Evolutionary conservation across 2,113 vertebrate species (phyloP).

Genomic region (Polypterus senegalus): DNA sequence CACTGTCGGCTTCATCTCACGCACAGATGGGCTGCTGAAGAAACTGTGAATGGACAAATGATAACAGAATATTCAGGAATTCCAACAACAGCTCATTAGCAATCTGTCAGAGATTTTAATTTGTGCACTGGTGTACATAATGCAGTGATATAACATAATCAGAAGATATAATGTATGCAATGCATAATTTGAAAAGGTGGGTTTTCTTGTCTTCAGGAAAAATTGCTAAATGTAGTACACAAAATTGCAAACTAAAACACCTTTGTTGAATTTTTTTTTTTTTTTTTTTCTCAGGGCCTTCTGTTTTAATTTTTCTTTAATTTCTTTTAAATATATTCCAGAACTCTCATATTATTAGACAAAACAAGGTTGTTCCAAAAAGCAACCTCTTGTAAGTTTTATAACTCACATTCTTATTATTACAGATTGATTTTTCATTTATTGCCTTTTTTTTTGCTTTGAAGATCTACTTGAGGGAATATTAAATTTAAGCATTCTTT

Average conservation of each 20-base stretch:
- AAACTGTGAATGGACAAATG: conserved; percentile 70
- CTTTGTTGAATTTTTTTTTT: conserved; percentile 18
- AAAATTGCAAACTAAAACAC: conserved; percentile 12
- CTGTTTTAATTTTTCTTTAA: conserved; percentile 21
- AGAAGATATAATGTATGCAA: conserved; percentile 17
- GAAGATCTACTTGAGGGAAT: conserved; percentile 56
- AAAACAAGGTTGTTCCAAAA: background rate
- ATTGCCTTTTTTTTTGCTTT: conserved; percentile 33
- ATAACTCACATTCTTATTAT: conserved; percentile 37
- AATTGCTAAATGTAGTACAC: conserved; percentile 7
- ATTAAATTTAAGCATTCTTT: conserved; percentile 52
- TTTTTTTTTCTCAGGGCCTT: conserved; percentile 13
- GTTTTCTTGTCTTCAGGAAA: conserved; percentile 21
- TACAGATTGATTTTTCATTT: conserved; percentile 24
- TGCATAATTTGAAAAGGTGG: conserved; percentile 30
- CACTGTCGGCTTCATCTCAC: conserved; percentile 15
- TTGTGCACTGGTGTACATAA: conserved; percentile 43
- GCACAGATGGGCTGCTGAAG: conserved; percentile 58
- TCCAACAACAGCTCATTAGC: conserved; percentile 72
- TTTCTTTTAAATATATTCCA: conserved; percentile 1
- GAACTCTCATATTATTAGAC: conserved; percentile 3
- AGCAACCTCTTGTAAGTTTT: conserved; percentile 32
- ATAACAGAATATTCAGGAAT: conserved; percentile 56
- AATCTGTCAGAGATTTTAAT: conserved; percentile 68
- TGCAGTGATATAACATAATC: conserved; percentile 31